Base-by-base conservation (phyloP, 1,140 invertebrate species). In the Muscidifurax raptorellus region DNA sequence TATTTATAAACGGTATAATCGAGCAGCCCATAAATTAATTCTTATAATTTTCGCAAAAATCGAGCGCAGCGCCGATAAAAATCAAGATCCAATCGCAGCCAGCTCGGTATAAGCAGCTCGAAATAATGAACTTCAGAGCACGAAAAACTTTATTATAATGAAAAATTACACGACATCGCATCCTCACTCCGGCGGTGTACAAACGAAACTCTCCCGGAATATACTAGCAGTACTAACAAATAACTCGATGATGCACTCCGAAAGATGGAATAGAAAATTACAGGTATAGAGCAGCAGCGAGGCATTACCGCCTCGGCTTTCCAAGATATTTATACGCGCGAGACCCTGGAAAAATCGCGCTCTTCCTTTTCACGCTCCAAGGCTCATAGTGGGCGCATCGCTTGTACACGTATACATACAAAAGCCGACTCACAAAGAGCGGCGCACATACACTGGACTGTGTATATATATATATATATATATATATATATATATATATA, bases 311-410 rank as follows among this genome's bases (percentile, higher is more conserved):
- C 52, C 22, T 59, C 52, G 15, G 52, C 52, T 59, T 22, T 59
- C 52, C 18, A n/a, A 22, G 52, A 59, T 59, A 59, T 59, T 22
- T 59, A 59, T 59, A 59, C 22, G 47, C 47, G 47, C 13, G 47
- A 52, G 66, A 44, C 64, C 79, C 67, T 32, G 30, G 52, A 72
- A 72, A 72, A 82, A 82, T 82, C 80, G 72, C 67, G 80, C 59
- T 82, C 80, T 82, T 82, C 80, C 80, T 74, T 64, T 82, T 74
- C 69, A 82, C 66, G 80, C 69, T 82, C 69, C 52, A 44, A 22
- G 36, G 40, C 25, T 3, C n/a, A 27, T 59, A 44, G 72, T 30
- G 72, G 28, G 72, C 44, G 52, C 30, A 47, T 28, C 40, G 25
- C 40, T 22, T 71, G 7, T 47, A 52, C 80, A 72, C 67, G 25